phyloP scores from a whole-genome alignment of 1,140 invertebrate genomes.

The Lepeophtheirus salmonis region DNA sequence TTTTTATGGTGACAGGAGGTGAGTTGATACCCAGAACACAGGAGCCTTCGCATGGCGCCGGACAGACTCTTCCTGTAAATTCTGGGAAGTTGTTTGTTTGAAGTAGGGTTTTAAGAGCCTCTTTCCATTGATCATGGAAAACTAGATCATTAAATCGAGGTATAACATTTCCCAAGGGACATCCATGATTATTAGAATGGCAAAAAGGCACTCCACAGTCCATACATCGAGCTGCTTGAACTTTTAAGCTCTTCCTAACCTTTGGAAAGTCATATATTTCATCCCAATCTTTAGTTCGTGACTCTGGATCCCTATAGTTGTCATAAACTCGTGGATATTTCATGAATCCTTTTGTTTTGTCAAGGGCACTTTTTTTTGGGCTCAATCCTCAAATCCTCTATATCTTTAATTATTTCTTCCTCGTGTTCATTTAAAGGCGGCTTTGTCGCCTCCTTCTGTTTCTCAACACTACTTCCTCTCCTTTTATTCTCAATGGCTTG shows the following conservation, averaged over 20 bases:
- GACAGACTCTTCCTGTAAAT: constrained; percentile 94
- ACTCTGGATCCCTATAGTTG: constrained; percentile 59
- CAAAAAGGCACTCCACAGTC: constrained; percentile 98
- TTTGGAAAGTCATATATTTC: constrained; percentile 79
- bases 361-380: constrained; percentile 47
- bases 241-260: constrained; percentile 64
- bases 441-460: constrained; percentile 51
- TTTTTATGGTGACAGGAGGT: constrained; percentile 93
- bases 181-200: constrained; percentile 75
- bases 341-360: constrained; percentile 85
- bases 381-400: not conserved
- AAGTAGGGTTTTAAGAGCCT: constrained; percentile 80
- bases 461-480: constrained; percentile 60
- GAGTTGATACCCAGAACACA: constrained; percentile 92
- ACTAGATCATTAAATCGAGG: constrained; percentile 98
- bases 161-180: constrained; percentile 94
- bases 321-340: constrained; percentile 76
- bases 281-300: constrained; percentile 79
- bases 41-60: constrained; percentile 93
- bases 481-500: constrained; percentile 66
- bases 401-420: not conserved
- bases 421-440: not conserved
- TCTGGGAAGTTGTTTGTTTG: constrained; percentile 99
- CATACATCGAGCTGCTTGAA: constrained; percentile 94
- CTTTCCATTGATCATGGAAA: constrained; percentile 82